Conservation (phyloP, 1,140 invertebrate species). For the Pseudachorutes palmiensis region DNA sequence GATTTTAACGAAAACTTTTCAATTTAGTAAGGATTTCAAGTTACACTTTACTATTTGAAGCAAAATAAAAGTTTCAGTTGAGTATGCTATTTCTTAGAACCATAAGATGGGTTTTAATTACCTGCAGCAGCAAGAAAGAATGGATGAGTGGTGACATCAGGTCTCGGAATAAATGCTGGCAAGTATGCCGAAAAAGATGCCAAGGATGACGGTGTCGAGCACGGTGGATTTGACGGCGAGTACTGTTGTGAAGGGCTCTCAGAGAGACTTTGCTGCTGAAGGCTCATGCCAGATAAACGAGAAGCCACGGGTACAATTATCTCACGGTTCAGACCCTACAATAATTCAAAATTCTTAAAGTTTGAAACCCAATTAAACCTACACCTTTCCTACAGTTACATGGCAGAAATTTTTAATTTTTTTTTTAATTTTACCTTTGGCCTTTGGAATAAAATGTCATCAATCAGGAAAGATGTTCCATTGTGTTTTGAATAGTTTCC, state of each 20-base stretch:
- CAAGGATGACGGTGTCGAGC: slow-evolving; percentile 19
- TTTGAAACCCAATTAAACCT: too few species aligned
- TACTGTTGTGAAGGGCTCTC: slow-evolving; percentile 42
- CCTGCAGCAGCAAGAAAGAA: slow-evolving; percentile 46
- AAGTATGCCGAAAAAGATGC: slow-evolving; percentile 37
- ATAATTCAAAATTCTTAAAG: slow-evolving; percentile 4
- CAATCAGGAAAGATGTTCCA: slow-evolving; percentile 63
- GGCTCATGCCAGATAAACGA: slow-evolving; percentile 38
- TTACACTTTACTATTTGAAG: too few species aligned
- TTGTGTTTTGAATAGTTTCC: neutral
- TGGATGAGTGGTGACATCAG: slow-evolving; percentile 44
- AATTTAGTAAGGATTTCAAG: too few species aligned
- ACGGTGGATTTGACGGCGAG: slow-evolving; percentile 39
- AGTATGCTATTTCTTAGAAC: too few species aligned
- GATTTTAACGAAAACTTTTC: too few species aligned
- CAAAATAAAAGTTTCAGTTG: too few species aligned
- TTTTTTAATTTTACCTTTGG: slow-evolving; percentile 45
- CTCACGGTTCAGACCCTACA: slow-evolving; percentile 24
- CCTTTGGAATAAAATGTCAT: slow-evolving; percentile 64
- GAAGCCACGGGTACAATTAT: slow-evolving; percentile 38
- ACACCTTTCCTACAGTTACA: too few species aligned
- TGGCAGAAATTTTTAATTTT: too few species aligned
- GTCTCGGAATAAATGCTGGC: slow-evolving; percentile 49
- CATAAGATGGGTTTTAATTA: too few species aligned
- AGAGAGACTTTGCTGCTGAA: slow-evolving; percentile 37